Percentiles rank a stretch among this genome's conserved stretches.
Evolutionary conservation across 2,888 invertebrate species (phyloP).

Genomic region (Synanthedon andrenaeformis): DNA sequence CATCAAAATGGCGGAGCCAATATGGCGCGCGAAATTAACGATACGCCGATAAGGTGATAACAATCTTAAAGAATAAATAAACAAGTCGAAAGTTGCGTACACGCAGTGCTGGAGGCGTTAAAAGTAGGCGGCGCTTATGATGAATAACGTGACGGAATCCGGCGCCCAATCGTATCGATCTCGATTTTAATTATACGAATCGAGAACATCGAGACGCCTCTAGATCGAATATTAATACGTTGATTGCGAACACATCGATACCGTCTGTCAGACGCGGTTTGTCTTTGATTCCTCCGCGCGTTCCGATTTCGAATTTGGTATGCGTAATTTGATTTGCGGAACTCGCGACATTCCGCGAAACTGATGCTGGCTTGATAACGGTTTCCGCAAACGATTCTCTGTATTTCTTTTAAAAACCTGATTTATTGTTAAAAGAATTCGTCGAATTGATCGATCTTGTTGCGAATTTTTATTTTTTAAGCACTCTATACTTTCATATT

Average conservation of each 20-base stretch:
- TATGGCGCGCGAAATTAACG: slow-evolving; percentile 31
- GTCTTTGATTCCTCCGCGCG: slow-evolving; percentile 47
- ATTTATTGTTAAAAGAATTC: slow-evolving; percentile 26
- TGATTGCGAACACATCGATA: slow-evolving; percentile 55
- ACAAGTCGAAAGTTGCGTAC: slow-evolving; percentile 49
- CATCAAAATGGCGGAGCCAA: slow-evolving; percentile 33
- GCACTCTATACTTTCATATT: no score
- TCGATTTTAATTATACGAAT: slow-evolving; percentile 68
- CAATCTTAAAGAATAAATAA: slow-evolving; percentile 24
- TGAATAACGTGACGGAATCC: slow-evolving; percentile 65
- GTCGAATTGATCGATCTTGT: slow-evolving; percentile 26
- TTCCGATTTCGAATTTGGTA: slow-evolving; percentile 52
- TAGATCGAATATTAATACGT: slow-evolving; percentile 67
- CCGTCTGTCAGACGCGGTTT: slow-evolving; percentile 30
- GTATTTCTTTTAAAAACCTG: slow-evolving; percentile 14
- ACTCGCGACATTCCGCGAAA: slow-evolving; percentile 48
- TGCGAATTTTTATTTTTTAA: slow-evolving; percentile 2
- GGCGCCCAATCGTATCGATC: slow-evolving; percentile 60
- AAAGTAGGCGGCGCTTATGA: slow-evolving; percentile 63
- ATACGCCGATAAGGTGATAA: slow-evolving; percentile 14
- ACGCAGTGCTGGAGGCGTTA: slow-evolving; percentile 65
- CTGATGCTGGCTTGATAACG: slow-evolving; percentile 31
- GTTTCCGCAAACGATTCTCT: slow-evolving; percentile 37
- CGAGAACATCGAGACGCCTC: slow-evolving; percentile 57
- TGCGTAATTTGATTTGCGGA: slow-evolving; percentile 58